These are phyloP conservation scores for Anastrepha ludens DNA, from an alignment of 1,140 invertebrate genomes.

Conservation along the genomic window DNA sequence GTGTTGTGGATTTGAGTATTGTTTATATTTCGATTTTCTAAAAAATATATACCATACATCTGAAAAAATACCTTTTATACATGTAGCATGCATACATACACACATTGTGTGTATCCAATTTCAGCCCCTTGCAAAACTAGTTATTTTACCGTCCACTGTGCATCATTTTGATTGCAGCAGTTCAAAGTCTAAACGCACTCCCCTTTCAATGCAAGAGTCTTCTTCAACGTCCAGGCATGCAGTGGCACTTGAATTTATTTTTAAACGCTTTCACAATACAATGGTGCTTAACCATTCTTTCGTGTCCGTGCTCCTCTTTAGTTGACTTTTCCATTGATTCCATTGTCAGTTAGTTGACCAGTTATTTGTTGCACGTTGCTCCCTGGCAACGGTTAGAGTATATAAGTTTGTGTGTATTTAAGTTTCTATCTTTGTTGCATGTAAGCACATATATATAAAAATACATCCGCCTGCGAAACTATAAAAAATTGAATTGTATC, in stretches of 20 bases:
- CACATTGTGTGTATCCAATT: background rate
- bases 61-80: no score
- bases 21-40: no score
- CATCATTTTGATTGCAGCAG: constrained; percentile 31
- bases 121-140: background rate
- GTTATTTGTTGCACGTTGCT: constrained; percentile 47
- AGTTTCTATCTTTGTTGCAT: background rate
- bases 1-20: no score
- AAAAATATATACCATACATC: no score
- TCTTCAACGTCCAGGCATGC: background rate
- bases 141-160: background rate
- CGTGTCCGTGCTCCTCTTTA: background rate
- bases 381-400: background rate
- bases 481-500: background rate
- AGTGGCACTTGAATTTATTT: constrained; percentile 33
- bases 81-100: background rate
- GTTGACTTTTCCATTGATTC: constrained; percentile 18
- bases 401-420: background rate
- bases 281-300: constrained; percentile 27
- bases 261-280: constrained; percentile 40
- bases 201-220: background rate
- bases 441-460: background rate
- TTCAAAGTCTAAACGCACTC: constrained; percentile 32
- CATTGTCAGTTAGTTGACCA: constrained; percentile 25
- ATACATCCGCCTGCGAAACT: background rate